phyloP scores from a whole-genome alignment of 2,888 invertebrate species.

The Nemurella pictetii region DNA sequence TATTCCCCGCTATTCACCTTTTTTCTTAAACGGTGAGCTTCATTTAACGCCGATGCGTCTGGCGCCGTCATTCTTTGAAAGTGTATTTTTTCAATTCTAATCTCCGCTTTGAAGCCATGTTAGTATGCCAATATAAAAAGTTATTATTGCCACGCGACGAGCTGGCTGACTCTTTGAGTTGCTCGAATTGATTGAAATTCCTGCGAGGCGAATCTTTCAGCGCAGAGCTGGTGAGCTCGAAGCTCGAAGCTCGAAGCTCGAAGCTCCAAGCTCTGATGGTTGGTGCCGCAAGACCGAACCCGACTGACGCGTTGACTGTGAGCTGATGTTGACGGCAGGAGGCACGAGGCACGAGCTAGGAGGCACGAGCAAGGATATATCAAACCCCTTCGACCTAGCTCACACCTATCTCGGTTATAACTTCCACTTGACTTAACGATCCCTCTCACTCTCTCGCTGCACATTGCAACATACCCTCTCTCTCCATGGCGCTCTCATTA shows the following conservation, averaged over 20 bases:
- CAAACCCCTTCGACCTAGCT: not conserved
- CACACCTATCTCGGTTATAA: not conserved
- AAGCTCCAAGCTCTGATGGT: not conserved
- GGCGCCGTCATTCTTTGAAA: not conserved
- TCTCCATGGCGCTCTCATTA: not conserved
- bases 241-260: not conserved
- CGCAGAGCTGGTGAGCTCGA: not conserved
- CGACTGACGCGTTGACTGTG: not conserved
- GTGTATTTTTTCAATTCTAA: not conserved
- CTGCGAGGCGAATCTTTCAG: conserved; percentile 35
- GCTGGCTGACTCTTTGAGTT: not conserved
- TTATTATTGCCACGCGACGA: not conserved
- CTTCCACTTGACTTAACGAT: not conserved
- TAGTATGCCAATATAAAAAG: not conserved
- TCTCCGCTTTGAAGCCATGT: not conserved
- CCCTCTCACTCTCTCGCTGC: not conserved
- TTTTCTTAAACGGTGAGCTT: not conserved
- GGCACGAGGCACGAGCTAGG: too few relatives aligned
- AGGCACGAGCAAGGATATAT: not conserved
- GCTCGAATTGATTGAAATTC: conserved; percentile 39
- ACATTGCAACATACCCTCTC: too few relatives aligned
- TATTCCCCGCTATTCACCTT: not conserved
- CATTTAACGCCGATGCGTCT: not conserved
- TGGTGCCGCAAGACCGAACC: not conserved
- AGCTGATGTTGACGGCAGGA: not conserved